A percentile compares a stretch with the other conserved stretches of the same genome.
Evolutionary conservation across 1,140 invertebrate species (phyloP).

Genomic region (Ceratoteleas bidentatus): DNA sequence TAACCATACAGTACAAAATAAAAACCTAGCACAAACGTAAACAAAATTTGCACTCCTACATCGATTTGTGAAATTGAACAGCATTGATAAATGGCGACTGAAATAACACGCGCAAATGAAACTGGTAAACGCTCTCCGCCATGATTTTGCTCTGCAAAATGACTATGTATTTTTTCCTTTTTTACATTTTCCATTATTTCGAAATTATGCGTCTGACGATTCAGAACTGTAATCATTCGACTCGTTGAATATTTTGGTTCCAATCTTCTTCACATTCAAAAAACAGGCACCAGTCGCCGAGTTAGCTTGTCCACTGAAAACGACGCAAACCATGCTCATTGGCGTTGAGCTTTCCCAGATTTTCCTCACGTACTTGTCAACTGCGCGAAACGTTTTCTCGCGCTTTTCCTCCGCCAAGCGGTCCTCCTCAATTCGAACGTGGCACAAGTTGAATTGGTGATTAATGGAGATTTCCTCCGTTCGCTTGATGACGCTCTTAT

Average conservation of each 20-base stretch:
- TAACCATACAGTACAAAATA: conserved; percentile 27
- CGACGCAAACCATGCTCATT: conserved; percentile 82
- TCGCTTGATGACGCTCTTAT: conserved; percentile 81
- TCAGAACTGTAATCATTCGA: conserved; percentile 2
- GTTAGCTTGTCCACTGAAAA: conserved; percentile 82
- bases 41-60: conserved; percentile 12
- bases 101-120: conserved; percentile 9
- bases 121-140: background rate
- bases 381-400: conserved; percentile 78
- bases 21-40: conserved; percentile 35
- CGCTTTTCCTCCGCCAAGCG: conserved; percentile 75
- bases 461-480: conserved; percentile 80
- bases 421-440: conserved; percentile 81
- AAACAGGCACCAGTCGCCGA: conserved; percentile 81
- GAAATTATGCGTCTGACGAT: conserved; percentile 10
- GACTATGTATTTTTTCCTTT: conserved; percentile 5
- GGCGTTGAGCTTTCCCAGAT: conserved; percentile 83
- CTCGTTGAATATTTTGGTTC: background rate
- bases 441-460: conserved; percentile 84
- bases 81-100: background rate
- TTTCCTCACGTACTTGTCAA: conserved; percentile 85
- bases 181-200: conserved; percentile 5
- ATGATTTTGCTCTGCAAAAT: conserved; percentile 2
- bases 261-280: conserved; percentile 77
- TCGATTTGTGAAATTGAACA: conserved; percentile 7